A percentile compares a stretch with the other conserved stretches of the same genome.
These are phyloP conservation scores for Cydia splendana DNA, from an alignment of 1,140 invertebrate species.

Conservation along the genomic window DNA sequence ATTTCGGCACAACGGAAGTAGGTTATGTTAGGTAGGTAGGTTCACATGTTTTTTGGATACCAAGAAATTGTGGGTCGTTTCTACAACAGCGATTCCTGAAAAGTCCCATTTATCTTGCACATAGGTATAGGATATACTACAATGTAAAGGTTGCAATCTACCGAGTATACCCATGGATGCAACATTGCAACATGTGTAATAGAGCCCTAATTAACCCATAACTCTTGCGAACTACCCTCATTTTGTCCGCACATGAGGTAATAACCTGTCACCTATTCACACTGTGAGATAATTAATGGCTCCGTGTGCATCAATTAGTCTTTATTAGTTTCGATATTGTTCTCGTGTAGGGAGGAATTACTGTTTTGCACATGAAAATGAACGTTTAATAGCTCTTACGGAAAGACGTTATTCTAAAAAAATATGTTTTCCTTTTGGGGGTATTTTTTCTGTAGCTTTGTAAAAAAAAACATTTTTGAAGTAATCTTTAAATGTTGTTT, in stretches of 20 bases:
- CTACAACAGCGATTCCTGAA: too few species aligned
- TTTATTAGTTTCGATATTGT: slow-evolving; percentile 36
- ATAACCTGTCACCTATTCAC: slow-evolving; percentile 20
- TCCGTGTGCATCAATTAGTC: slow-evolving; percentile 36
- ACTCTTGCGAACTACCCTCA: slow-evolving; percentile 38
- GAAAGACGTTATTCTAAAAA: background rate
- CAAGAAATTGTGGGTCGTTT: too few species aligned
- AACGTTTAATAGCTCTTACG: background rate
- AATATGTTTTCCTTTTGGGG: too few species aligned
- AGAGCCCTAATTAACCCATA: background rate
- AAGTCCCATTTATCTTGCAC: too few species aligned
- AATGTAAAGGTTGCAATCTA: background rate
- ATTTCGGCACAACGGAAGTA: background rate
- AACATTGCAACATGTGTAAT: background rate
- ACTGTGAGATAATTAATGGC: slow-evolving; percentile 18
- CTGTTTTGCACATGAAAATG: background rate
- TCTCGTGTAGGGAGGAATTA: background rate
- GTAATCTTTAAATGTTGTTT: too few species aligned
- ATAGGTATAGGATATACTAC: too few species aligned
- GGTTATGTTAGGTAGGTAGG: too few species aligned
- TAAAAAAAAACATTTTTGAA: too few species aligned
- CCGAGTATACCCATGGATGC: background rate
- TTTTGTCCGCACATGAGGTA: slow-evolving; percentile 26
- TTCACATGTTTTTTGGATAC: slow-evolving; percentile 9
- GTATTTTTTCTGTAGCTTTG: too few species aligned